These are phyloP conservation scores for Rhinichthys osculus DNA, from an alignment of 2,797 vertebrate genomes.

Conservation along the genomic window DNA sequence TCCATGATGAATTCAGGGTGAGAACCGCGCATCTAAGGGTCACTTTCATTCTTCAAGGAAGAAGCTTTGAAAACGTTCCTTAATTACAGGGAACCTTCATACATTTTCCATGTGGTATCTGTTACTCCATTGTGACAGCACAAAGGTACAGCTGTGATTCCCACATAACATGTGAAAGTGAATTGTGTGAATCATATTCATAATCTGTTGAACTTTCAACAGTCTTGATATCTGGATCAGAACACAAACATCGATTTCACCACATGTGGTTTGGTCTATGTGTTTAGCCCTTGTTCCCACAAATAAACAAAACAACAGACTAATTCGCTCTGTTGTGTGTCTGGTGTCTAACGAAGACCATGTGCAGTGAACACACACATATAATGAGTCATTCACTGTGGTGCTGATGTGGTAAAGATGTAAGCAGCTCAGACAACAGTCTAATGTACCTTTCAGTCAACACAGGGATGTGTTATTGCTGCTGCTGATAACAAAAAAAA, in stretches of 20 bases:
- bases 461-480: constrained; percentile 10
- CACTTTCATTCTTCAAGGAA: constrained; percentile 35
- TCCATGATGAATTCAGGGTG: constrained; percentile 16
- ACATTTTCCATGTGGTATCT: constrained; percentile 37
- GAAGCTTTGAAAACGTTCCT: constrained; percentile 20
- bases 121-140: neutral
- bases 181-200: constrained; percentile 15
- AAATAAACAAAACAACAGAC: constrained; percentile 37
- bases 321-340: constrained; percentile 21
- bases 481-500: neutral
- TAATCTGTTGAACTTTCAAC: constrained; percentile 6
- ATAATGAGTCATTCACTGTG: constrained; percentile 50
- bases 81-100: constrained; percentile 48
- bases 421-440: constrained; percentile 17
- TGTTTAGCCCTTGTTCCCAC: constrained; percentile 45
- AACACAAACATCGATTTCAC: constrained; percentile 22
- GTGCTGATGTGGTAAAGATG: constrained; percentile 18
- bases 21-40: constrained; percentile 8
- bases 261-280: constrained; percentile 34
- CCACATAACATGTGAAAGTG: constrained; percentile 36
- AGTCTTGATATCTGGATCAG: constrained; percentile 8
- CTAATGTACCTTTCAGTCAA: constrained; percentile 45
- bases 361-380: constrained; percentile 54
- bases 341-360: constrained; percentile 45
- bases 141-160: constrained; percentile 46